phyloP scores from a whole-genome alignment of 2,888 invertebrate species.

The Mimumesa dahlbomi region DNA sequence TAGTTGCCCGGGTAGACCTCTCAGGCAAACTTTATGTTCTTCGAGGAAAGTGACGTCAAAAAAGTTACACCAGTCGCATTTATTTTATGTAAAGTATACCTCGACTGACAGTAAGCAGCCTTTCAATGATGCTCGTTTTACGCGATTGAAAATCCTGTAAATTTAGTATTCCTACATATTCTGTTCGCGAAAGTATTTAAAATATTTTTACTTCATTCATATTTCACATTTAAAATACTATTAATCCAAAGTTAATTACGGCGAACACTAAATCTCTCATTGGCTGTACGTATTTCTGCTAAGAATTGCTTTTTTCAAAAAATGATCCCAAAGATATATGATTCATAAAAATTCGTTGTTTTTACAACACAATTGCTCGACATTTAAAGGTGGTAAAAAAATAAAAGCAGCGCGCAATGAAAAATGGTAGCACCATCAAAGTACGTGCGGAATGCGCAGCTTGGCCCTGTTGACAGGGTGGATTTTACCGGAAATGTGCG shows the following conservation, averaged over 20 bases:
- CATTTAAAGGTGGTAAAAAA: conserved; percentile 27
- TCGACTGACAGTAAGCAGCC: no score
- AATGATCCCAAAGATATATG: conserved; percentile 5
- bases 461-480: conserved; percentile 47
- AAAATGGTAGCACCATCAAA: conserved; percentile 38
- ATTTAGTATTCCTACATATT: no score
- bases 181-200: no score
- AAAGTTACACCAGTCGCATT: conserved; percentile 27
- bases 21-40: conserved; percentile 22
- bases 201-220: no score
- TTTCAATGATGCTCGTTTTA: no score
- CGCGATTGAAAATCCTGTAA: no score
- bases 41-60: conserved; percentile 20
- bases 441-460: conserved; percentile 56
- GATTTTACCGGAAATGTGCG: conserved; percentile 38
- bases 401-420: conserved; percentile 24
- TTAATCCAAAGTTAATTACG: no score
- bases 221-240: no score
- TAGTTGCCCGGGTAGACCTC: conserved; percentile 10
- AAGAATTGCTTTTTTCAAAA: no score
- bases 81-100: no score
- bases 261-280: no score
- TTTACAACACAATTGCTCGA: conserved; percentile 41
- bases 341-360: conserved; percentile 34
- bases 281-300: not conserved